Evolutionary conservation across 2,113 vertebrate genomes (phyloP).

Genomic region (Aphyosemion australe): DNA sequence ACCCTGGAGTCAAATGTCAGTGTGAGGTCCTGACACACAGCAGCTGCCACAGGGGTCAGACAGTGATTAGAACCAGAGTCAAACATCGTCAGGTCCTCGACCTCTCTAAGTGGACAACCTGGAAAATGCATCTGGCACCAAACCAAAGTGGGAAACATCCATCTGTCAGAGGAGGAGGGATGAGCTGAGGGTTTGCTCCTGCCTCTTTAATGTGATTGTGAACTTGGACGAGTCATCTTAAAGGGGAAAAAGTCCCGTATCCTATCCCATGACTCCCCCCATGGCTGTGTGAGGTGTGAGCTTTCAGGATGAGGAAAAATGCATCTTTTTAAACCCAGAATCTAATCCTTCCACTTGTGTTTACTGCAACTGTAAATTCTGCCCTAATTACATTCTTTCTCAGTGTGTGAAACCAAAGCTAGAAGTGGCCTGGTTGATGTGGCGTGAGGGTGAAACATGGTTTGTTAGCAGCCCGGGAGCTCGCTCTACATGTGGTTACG

Average conservation of each 20-base stretch:
- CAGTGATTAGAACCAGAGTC: slow-evolving; percentile 81
- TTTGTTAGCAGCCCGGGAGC: slow-evolving; percentile 69
- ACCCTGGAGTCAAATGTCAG: slow-evolving; percentile 81
- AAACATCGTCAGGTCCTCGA: slow-evolving; percentile 75
- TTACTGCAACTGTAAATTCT: slow-evolving; percentile 43
- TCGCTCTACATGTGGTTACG: slow-evolving; percentile 66
- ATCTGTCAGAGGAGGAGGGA: slow-evolving; percentile 24
- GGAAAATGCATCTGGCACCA: slow-evolving; percentile 77
- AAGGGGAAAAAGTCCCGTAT: slow-evolving; percentile 2
- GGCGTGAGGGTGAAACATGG: slow-evolving; percentile 54
- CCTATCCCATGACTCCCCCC: neutral
- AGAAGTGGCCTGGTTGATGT: slow-evolving; percentile 63
- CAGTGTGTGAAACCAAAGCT: slow-evolving; percentile 75
- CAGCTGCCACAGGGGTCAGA: slow-evolving; percentile 76
- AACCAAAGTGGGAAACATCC: slow-evolving; percentile 62
- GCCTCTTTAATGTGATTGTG: no score
- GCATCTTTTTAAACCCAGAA: neutral
- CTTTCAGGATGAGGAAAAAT: neutral
- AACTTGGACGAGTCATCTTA: no score
- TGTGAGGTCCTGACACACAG: slow-evolving; percentile 82
- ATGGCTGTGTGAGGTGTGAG: neutral
- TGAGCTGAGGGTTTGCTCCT: slow-evolving; percentile 17
- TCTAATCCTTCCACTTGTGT: slow-evolving; percentile 14
- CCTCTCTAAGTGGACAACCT: slow-evolving; percentile 80
- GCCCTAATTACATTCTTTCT: slow-evolving; percentile 50